Percentiles rank a stretch among this genome's conserved stretches.
phyloP scores from a whole-genome alignment of 2,797 vertebrate genomes.

The Numenius phaeopus region DNA sequence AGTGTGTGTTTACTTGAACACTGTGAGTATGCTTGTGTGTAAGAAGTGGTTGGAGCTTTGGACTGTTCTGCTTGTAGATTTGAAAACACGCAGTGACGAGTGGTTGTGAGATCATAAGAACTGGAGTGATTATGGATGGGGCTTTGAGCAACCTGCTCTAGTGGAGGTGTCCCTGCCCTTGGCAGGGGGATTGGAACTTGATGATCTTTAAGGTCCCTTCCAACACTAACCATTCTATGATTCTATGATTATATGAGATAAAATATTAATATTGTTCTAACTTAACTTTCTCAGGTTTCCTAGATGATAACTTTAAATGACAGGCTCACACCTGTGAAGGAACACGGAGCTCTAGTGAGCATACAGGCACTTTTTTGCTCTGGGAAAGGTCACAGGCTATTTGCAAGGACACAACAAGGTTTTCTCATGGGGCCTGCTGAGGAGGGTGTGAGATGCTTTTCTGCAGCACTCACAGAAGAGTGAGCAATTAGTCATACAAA shows the following conservation, averaged over 20 bases:
- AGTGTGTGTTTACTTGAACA: not conserved
- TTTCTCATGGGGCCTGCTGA: not conserved
- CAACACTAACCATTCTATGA: no score
- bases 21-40: rapidly evolving
- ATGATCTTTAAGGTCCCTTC: no score
- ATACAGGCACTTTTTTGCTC: not conserved
- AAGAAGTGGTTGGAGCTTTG: not conserved
- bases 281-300: not conserved
- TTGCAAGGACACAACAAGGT: not conserved
- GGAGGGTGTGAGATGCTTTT: not conserved
- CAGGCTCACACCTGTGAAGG: not conserved
- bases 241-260: not conserved
- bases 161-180: no score
- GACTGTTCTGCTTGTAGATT: not conserved
- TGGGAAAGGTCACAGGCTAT: not conserved
- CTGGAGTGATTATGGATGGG: not conserved
- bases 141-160: no score
- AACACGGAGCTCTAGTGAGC: not conserved
- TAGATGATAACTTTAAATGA: not conserved
- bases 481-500: not conserved
- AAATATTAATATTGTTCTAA: not conserved
- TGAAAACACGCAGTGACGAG: not conserved
- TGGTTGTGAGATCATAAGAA: not conserved
- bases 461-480: not conserved
- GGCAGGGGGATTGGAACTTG: no score